phyloP scores from a whole-genome alignment of 2,113 vertebrate genomes.

The Brienomyrus brachyistius region DNA sequence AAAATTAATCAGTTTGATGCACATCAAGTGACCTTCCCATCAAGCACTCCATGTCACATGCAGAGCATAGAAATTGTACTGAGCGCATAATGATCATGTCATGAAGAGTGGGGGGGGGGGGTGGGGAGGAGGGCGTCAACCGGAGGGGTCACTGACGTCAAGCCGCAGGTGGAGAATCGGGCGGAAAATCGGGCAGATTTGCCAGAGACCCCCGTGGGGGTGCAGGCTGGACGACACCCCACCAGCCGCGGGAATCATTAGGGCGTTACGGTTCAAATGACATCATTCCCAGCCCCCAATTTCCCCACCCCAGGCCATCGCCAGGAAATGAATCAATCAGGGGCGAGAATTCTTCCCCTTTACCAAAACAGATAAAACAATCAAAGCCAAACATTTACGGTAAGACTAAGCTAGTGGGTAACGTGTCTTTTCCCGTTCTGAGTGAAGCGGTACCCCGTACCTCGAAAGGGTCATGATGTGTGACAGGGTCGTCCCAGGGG shows the following conservation, averaged over 20 bases:
- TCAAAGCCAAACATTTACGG: not conserved
- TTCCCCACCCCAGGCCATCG: not conserved
- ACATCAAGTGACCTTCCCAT: not conserved
- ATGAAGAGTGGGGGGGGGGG: not conserved
- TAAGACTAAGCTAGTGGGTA: not conserved
- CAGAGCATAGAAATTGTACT: not conserved
- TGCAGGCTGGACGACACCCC: not conserved
- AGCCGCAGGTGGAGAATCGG: not conserved
- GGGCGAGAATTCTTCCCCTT: not conserved
- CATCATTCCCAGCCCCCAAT: not conserved
- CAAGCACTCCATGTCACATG: not conserved
- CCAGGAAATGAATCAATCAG: not conserved
- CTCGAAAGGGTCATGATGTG: not conserved
- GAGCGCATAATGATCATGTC: not conserved
- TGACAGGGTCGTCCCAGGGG: not conserved
- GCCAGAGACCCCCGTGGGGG: not conserved
- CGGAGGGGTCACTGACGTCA: not conserved
- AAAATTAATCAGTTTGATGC: not conserved
- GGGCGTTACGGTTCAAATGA: not conserved
- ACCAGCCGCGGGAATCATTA: conserved; percentile 12
- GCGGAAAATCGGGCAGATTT: not conserved
- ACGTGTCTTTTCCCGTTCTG: not conserved
- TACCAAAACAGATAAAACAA: not conserved
- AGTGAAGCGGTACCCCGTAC: not conserved
- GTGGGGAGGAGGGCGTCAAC: too few relatives aligned